Conservation (phyloP, 2,888 invertebrate species). For the Cosmorhoe ocellata region DNA sequence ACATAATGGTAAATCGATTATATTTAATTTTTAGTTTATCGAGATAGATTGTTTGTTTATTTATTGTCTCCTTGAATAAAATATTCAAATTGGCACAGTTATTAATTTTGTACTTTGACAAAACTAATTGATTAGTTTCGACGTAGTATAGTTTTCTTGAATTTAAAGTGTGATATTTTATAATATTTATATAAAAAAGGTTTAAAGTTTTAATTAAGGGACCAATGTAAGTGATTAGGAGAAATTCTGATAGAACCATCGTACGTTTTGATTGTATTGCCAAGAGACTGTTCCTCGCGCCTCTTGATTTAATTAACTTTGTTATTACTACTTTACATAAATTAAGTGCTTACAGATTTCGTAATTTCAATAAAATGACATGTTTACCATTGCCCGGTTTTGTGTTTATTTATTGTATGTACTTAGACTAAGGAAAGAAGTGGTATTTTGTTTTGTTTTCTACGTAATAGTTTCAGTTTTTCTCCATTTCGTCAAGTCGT, state of each 20-base stretch:
- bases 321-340: constrained; percentile 50
- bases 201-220: constrained; percentile 81
- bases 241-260: constrained; percentile 75
- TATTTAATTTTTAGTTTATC: constrained; percentile 81
- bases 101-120: constrained; percentile 80
- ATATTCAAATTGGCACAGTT: constrained; percentile 80
- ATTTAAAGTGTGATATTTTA: constrained; percentile 83
- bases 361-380: constrained; percentile 67
- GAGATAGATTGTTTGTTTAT: constrained; percentile 80
- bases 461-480: constrained; percentile 64
- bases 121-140: constrained; percentile 77
- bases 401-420: constrained; percentile 71
- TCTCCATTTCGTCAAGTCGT: constrained; percentile 68
- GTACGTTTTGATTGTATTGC: constrained; percentile 61
- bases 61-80: constrained; percentile 78
- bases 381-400: constrained; percentile 60
- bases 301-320: constrained; percentile 58
- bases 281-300: constrained; percentile 69
- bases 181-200: constrained; percentile 80
- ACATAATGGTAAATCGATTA: constrained; percentile 70
- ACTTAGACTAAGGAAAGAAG: constrained; percentile 51
- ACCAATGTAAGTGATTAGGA: constrained; percentile 81
- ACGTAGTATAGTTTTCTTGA: constrained; percentile 76
- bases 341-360: constrained; percentile 60
- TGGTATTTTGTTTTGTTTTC: constrained; percentile 61